Base-by-base conservation (phyloP, 2,797 vertebrate genomes). In the Sorex maritimensis region DNA sequence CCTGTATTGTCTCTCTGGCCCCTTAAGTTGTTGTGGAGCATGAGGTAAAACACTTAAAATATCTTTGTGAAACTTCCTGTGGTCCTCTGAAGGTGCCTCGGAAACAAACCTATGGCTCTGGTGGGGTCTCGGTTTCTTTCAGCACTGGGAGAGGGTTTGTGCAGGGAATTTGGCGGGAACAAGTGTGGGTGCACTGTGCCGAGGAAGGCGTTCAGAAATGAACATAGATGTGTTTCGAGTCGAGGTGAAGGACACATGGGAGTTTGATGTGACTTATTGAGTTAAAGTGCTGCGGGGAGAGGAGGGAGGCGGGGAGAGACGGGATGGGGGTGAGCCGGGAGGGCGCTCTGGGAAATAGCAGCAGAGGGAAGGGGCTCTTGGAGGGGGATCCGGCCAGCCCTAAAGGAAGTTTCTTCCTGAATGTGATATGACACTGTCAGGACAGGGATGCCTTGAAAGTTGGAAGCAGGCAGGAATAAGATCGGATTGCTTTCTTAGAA, bases 401-500 rank as follows among this genome's bases (percentile, higher is more conserved):
- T 9, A 65, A 61, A 63, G 81, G 21, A 38, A 28, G 38, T 11
- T 19, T 8, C 73, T 0, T 34, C 10, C 5, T 19, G 4, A 17
- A 46, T 13, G 14, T 67, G 26, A 11, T n/a, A 19, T 69, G 30
- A 41, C 26, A 61, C 9, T 14, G 19, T 65, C 28, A 23, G 41
- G 72, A 17, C 21, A 1, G 44, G 44, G 21, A 30, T 73, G 83
- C 73, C 78, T 61, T 14, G 63, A 81, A 73, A 23, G 30, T 86
- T 65, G 86, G 55, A 80, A 69, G 58, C 63, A 83, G 77, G 86
- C 68, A 71, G 30, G 1, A 17, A 17, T 58, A 24, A 14, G 49
- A 52, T 90, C 72, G 65, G 80, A 46, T 78, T 49, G 81, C 38
- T 89, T 71, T 89, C 86, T 86, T 91, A 81, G 82, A 87, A 96